Evolutionary conservation across 2,113 vertebrate species (phyloP).

Genomic region (Actenoides hombroni): DNA sequence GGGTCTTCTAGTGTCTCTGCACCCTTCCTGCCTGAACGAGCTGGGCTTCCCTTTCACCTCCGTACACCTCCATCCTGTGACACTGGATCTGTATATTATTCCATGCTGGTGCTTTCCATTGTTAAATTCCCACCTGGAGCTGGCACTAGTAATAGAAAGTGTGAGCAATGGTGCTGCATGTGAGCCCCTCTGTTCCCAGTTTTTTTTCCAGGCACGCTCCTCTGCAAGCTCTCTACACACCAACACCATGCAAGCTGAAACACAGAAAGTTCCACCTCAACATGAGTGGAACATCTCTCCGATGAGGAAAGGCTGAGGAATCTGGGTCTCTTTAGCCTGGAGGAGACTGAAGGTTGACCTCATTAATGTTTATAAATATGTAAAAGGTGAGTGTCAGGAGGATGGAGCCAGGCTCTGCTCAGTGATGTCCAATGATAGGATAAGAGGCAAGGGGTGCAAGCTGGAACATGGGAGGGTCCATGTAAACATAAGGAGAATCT

Average conservation of each 20-base stretch:
- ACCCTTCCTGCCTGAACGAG: neutral
- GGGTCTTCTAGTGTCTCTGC: neutral
- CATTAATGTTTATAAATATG: too few relatives aligned
- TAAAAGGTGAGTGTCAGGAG: too few relatives aligned
- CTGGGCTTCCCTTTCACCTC: neutral
- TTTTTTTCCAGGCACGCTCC: neutral
- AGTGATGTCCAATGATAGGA: too few relatives aligned
- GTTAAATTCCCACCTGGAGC: neutral
- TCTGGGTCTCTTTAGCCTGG: too few relatives aligned
- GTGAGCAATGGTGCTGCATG: fast-evolving
- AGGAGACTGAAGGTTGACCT: too few relatives aligned
- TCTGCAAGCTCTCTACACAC: neutral
- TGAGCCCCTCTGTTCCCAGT: neutral
- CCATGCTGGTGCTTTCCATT: neutral
- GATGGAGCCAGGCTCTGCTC: too few relatives aligned
- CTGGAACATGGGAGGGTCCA: too few relatives aligned
- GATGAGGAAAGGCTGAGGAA: too few relatives aligned
- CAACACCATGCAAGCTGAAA: neutral
- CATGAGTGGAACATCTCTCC: too few relatives aligned
- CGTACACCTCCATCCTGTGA: neutral
- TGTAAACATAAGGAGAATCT: too few relatives aligned
- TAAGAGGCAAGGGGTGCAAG: too few relatives aligned
- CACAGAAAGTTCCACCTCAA: too few relatives aligned
- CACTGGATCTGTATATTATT: neutral
- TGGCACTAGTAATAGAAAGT: neutral